Evolutionary conservation across 2,888 invertebrate species (phyloP).

Genomic region (Euphydryas editha): DNA sequence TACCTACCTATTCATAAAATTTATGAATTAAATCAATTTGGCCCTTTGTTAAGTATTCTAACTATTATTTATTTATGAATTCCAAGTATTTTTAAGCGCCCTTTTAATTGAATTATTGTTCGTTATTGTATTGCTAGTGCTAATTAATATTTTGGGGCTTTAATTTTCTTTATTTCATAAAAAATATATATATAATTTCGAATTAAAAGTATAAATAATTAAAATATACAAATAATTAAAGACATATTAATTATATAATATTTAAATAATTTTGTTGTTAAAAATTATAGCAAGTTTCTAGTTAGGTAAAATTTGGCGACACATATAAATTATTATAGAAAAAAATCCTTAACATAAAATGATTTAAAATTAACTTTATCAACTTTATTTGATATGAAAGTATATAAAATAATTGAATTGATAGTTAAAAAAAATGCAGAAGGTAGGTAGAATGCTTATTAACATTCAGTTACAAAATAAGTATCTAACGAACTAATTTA

Average conservation of each 20-base stretch:
- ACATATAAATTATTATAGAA: not conserved
- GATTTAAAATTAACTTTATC: slow-evolving; percentile 1
- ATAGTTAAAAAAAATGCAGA: not conserved
- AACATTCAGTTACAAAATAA: not conserved
- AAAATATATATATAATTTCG: too few relatives aligned
- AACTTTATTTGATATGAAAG: not conserved
- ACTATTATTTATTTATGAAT: too few relatives aligned
- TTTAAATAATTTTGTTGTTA: not conserved
- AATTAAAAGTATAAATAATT: too few relatives aligned
- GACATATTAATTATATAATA: too few relatives aligned
- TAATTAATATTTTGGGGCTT: too few relatives aligned
- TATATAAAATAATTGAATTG: not conserved
- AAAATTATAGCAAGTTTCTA: not conserved
- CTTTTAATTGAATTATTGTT: not conserved
- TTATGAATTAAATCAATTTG: too few relatives aligned
- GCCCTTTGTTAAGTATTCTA: too few relatives aligned
- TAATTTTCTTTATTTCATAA: too few relatives aligned
- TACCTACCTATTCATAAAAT: too few relatives aligned
- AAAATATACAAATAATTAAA: too few relatives aligned
- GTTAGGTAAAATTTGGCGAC: not conserved
- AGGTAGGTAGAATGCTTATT: slow-evolving; percentile 36
- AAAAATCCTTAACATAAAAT: not conserved
- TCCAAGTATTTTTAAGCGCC: too few relatives aligned
- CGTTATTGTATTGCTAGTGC: not conserved
- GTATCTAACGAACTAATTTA: slow-evolving; percentile 6